Conservation (phyloP, 2,113 vertebrate species). For the Tretioscincus oriximinensis region DNA sequence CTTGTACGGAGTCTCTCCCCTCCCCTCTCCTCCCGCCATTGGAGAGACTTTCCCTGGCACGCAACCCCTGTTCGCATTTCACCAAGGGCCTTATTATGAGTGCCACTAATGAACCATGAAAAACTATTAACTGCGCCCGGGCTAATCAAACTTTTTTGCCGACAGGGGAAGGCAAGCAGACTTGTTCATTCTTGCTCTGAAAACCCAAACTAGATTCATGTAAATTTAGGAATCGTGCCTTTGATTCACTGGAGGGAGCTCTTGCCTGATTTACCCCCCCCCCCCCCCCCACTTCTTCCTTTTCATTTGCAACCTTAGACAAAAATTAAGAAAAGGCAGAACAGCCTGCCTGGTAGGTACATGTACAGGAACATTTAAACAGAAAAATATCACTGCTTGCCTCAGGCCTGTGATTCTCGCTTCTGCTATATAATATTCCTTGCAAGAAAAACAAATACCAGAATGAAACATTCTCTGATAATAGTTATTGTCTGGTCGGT, state of each 20-base stretch:
- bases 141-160: slow-evolving; percentile 21
- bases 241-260: neutral
- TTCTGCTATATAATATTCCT: neutral
- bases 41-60: neutral
- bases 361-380: neutral
- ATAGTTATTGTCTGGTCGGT: neutral
- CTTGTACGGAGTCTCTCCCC: neutral
- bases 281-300: too few species aligned
- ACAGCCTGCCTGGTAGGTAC: neutral
- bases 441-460: neutral
- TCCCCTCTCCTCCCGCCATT: slow-evolving; percentile 20
- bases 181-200: neutral
- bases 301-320: neutral
- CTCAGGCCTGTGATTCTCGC: neutral
- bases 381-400: neutral
- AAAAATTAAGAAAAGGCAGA: neutral
- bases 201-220: neutral
- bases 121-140: accelerated
- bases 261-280: too few species aligned
- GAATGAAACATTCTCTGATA: neutral
- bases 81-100: slow-evolving; percentile 11
- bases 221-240: neutral
- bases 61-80: neutral
- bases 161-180: neutral
- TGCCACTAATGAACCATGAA: neutral